Conservation (phyloP, 1,140 invertebrate species). For the Wiebesia pumilae region DNA sequence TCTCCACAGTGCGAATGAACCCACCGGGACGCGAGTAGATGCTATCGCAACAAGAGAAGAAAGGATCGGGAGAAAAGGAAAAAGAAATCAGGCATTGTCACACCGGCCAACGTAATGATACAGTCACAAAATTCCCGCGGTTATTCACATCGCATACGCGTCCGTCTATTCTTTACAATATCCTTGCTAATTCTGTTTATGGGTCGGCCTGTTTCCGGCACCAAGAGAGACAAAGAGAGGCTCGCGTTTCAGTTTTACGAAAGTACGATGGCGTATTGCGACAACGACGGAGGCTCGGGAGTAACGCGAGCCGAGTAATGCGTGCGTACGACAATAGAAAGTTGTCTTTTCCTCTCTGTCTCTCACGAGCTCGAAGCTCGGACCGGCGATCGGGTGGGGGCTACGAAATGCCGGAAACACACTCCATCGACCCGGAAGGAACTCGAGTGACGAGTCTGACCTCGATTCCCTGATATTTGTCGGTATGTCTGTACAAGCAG, state of each 20-base stretch:
- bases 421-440: slow-evolving; percentile 66
- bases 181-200: background rate
- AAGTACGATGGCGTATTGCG: slow-evolving; percentile 33
- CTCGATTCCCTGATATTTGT: slow-evolving; percentile 60
- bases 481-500: slow-evolving; percentile 43
- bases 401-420: slow-evolving; percentile 40
- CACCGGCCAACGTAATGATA: background rate
- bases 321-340: slow-evolving; percentile 67
- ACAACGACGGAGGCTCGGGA: background rate
- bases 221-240: background rate
- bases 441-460: slow-evolving; percentile 64
- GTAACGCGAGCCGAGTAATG: background rate
- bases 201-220: too few species aligned
- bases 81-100: background rate
- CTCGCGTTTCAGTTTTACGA: slow-evolving; percentile 49
- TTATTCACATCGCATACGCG: background rate
- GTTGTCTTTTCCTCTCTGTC: slow-evolving; percentile 54
- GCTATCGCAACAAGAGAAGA: background rate
- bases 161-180: background rate
- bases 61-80: background rate
- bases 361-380: background rate
- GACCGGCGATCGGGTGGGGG: too few species aligned
- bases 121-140: background rate
- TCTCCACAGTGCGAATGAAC: background rate
- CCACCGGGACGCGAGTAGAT: background rate